Percentiles rank a stretch among this genome's conserved stretches.
Evolutionary conservation across 2,888 invertebrate species (phyloP).

Genomic region (Pristionchus mayeri): DNA sequence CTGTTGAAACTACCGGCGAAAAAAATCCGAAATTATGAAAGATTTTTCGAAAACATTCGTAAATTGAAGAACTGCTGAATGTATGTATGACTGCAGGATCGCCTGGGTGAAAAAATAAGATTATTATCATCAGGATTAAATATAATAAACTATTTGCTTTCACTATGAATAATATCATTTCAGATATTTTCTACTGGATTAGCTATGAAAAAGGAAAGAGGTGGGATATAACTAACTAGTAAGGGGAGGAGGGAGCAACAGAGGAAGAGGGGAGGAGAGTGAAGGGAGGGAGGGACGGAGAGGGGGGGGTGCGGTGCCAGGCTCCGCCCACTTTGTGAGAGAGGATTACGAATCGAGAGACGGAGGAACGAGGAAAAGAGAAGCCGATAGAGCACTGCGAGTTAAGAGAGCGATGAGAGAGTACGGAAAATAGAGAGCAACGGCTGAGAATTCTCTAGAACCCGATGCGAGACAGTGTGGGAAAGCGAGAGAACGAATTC

Average conservation of each 20-base stretch:
- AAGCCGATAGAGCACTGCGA: neutral
- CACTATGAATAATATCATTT: too few relatives aligned
- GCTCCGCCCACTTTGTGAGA: conserved; percentile 21
- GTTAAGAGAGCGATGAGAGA: neutral
- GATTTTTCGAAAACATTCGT: too few relatives aligned
- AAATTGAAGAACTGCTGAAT: too few relatives aligned
- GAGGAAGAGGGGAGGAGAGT: neutral
- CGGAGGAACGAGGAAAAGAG: neutral
- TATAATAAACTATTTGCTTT: too few relatives aligned
- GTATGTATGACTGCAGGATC: too few relatives aligned
- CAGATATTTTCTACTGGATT: too few relatives aligned
- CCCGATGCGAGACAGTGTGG: neutral
- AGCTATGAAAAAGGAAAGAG: too few relatives aligned
- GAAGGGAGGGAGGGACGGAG: neutral
- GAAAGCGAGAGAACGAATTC: neutral
- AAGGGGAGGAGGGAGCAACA: neutral
- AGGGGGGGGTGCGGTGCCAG: conserved; percentile 21
- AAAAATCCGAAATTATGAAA: too few relatives aligned
- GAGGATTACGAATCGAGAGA: conserved; percentile 36
- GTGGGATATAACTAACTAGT: conserved; percentile 27
- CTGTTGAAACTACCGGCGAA: too few relatives aligned
- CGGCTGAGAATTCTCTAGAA: conserved; percentile 28
- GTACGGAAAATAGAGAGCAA: neutral
- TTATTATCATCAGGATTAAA: too few relatives aligned
- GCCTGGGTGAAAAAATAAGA: too few relatives aligned